phyloP scores from a whole-genome alignment of 2,113 vertebrate genomes.

The Chrysochloris asiatica region DNA sequence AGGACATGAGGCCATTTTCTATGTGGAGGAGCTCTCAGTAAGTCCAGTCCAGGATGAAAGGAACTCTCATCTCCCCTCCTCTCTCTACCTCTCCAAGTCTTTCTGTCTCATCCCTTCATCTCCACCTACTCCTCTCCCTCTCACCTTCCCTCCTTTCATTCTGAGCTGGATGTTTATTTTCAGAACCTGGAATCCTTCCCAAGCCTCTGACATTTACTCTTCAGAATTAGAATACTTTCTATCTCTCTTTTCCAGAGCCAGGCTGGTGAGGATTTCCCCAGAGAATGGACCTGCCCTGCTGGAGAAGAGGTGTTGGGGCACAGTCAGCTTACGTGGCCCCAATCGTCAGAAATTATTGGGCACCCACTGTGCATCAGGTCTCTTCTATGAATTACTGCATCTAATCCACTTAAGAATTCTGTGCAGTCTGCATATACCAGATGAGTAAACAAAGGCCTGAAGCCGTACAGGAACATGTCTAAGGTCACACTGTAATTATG shows the following conservation, averaged over 20 bases:
- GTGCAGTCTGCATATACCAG: rapidly evolving
- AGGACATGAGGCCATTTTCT: background rate
- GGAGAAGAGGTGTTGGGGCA: background rate
- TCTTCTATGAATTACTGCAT: background rate
- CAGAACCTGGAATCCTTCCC: slow-evolving; percentile 48
- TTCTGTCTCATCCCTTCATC: background rate
- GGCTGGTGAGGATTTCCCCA: background rate
- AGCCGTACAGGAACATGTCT: background rate
- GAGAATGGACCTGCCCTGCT: background rate
- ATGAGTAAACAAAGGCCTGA: too few species aligned
- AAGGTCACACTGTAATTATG: background rate
- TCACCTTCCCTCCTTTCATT: background rate
- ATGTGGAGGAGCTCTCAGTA: background rate
- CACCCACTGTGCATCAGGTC: background rate
- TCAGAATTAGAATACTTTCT: slow-evolving; percentile 54
- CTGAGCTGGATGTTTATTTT: slow-evolving; percentile 30
- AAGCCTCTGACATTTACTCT: slow-evolving; percentile 74
- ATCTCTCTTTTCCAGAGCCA: slow-evolving; percentile 46
- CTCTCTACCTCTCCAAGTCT: background rate
- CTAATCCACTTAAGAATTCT: background rate
- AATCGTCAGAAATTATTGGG: background rate
- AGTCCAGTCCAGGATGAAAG: background rate
- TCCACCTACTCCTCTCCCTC: background rate
- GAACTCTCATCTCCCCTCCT: background rate
- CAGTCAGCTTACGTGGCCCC: background rate